Conservation (phyloP, 1,140 invertebrate species). For the Babylonia areolata region DNA sequence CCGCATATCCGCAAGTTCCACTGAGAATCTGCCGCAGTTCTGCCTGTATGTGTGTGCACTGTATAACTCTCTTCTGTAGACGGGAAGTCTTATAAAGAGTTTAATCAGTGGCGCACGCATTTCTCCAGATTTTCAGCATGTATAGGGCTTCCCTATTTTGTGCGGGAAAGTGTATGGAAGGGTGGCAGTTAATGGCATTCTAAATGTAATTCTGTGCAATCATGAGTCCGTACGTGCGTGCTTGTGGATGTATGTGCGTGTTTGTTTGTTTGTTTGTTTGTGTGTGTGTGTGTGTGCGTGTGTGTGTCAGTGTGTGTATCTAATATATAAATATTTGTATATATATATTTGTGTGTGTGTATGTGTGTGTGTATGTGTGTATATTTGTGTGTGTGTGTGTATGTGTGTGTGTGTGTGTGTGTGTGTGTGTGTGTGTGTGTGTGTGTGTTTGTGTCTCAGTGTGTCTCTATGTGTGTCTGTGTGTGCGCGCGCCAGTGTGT, state of each 20-base stretch:
- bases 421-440: not conserved
- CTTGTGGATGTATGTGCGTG: not conserved
- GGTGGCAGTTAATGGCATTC: not conserved
- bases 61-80: not conserved
- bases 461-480: not conserved
- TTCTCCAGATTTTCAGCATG: no score
- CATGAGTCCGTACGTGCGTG: not conserved
- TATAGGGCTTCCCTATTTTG: no score
- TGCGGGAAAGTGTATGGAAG: no score
- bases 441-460: no score
- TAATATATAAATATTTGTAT: not conserved
- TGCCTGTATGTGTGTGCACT: not conserved
- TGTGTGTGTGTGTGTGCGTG: not conserved
- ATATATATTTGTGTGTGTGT: not conserved
- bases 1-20: not conserved
- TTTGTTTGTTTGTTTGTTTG: not conserved
- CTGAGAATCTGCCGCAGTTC: not conserved
- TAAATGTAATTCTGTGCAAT: not conserved
- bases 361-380: not conserved
- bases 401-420: slow-evolving; percentile 4
- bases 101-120: no score
- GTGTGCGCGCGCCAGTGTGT: not conserved
- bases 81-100: not conserved
- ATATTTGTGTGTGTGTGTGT: not conserved
- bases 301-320: not conserved